Percentiles rank a stretch among this genome's conserved stretches.
phyloP scores from a whole-genome alignment of 1,140 invertebrate genomes.

The Drosophila tristis region DNA sequence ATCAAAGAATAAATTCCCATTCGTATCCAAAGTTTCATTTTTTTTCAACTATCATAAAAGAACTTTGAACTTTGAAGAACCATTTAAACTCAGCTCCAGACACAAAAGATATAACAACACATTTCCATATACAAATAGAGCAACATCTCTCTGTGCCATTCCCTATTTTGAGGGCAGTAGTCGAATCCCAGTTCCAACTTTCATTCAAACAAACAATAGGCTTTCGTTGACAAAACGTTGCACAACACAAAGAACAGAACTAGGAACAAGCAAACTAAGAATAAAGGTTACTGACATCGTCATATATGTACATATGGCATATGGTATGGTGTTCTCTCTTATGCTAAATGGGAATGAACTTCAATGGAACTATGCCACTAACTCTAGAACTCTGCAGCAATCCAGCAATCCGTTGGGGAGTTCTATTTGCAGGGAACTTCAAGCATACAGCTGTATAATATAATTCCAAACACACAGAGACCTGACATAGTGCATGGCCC shows the following conservation, averaged over 20 bases:
- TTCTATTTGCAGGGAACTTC: slow-evolving; percentile 39
- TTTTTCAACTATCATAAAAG: no score
- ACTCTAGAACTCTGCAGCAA: slow-evolving; percentile 8
- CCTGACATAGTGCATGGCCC: slow-evolving; percentile 35
- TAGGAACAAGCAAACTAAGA: slow-evolving; percentile 1
- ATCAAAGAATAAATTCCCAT: no score
- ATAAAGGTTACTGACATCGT: slow-evolving; percentile 52
- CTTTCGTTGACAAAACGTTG: slow-evolving; percentile 36
- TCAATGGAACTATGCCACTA: slow-evolving; percentile 29
- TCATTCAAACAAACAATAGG: slow-evolving; percentile 41
- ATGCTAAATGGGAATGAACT: slow-evolving; percentile 23
- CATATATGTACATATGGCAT: slow-evolving; percentile 35
- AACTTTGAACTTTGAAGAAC: background rate
- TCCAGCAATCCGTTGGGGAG: slow-evolving; percentile 1
- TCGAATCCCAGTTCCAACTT: slow-evolving; percentile 31
- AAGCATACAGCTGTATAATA: background rate
- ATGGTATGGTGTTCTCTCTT: no score
- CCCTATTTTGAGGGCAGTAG: slow-evolving; percentile 27
- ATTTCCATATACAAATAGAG: slow-evolving; percentile 5
- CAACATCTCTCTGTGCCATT: slow-evolving; percentile 11
- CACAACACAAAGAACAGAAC: slow-evolving; percentile 46
- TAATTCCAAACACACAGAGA: slow-evolving; percentile 17
- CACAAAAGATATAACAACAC: slow-evolving; percentile 19
- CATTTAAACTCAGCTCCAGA: no score
- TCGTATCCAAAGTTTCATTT: no score